Evolutionary conservation across 2,113 vertebrate genomes (phyloP).

Genomic region (Ailuropoda melanoleuca): DNA sequence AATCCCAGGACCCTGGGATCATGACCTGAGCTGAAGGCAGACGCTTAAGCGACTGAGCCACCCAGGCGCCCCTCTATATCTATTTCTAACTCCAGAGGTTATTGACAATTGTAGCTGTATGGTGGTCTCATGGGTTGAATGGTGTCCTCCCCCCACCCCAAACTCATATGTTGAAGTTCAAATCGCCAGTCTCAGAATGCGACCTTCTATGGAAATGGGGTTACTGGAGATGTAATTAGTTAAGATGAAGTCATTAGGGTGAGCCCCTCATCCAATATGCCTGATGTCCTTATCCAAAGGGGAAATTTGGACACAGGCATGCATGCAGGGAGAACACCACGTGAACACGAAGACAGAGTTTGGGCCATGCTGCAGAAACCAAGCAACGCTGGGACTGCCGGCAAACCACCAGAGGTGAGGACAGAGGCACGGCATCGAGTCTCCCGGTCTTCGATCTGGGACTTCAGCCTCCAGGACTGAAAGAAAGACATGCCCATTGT

Average conservation of each 20-base stretch:
- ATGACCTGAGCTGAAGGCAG: no score
- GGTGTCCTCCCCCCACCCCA: no score
- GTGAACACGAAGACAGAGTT: background rate
- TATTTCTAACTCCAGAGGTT: background rate
- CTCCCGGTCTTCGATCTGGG: background rate
- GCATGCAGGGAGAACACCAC: background rate
- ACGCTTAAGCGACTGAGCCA: no score
- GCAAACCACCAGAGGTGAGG: no score
- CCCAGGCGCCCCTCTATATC: background rate
- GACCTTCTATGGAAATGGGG: background rate
- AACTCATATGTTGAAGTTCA: background rate
- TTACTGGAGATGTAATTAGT: background rate
- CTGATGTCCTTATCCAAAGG: background rate
- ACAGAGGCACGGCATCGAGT: no score
- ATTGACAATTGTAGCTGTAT: background rate
- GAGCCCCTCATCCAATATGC: background rate
- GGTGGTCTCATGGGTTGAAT: background rate
- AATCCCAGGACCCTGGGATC: no score
- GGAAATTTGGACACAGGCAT: background rate
- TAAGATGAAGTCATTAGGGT: background rate
- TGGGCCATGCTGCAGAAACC: rapidly evolving
- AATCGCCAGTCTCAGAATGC: background rate
- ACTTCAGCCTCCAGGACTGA: background rate
- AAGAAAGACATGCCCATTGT: background rate
- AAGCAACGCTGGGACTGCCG: background rate